These are phyloP conservation scores for Acanthaster planci DNA, from an alignment of 35 echinoderm and acorn worm genomes.

Conservation along the genomic window DNA sequence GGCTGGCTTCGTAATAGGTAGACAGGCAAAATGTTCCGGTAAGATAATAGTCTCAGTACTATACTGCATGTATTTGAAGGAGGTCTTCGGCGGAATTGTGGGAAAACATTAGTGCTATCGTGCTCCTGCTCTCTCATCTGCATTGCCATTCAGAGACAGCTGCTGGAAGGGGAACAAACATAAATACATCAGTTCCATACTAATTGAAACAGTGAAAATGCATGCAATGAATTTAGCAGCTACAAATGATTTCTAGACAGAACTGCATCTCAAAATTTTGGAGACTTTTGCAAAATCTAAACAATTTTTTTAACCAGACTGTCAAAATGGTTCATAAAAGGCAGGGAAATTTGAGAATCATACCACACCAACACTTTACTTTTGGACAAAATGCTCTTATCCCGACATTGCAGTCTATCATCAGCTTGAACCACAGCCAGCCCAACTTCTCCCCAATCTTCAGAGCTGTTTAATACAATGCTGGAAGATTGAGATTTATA, in stretches of 20 bases:
- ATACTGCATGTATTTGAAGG: conserved; percentile 11
- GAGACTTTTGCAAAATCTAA: background rate
- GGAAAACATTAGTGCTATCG: conserved; percentile 20
- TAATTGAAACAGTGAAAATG: background rate
- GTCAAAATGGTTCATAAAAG: no score
- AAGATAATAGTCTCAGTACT: conserved; percentile 2
- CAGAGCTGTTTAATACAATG: no score
- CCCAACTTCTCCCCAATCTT: no score
- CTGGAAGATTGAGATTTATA: no score
- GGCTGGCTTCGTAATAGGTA: conserved; percentile 17
- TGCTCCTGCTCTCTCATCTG: conserved; percentile 15
- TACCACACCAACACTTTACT: no score
- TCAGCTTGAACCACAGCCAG: no score
- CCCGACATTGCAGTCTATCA: no score
- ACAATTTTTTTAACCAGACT: no score
- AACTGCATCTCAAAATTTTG: background rate
- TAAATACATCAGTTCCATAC: background rate
- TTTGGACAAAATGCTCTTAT: no score
- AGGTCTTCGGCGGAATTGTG: conserved; percentile 17
- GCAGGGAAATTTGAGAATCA: no score
- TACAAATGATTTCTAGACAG: background rate
- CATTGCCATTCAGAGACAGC: conserved; percentile 8
- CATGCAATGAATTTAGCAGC: background rate
- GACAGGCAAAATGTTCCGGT: background rate
- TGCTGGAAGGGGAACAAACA: background rate